phyloP scores from a whole-genome alignment of 1,140 invertebrate species.

The Trichomalopsis sarcophagae region DNA sequence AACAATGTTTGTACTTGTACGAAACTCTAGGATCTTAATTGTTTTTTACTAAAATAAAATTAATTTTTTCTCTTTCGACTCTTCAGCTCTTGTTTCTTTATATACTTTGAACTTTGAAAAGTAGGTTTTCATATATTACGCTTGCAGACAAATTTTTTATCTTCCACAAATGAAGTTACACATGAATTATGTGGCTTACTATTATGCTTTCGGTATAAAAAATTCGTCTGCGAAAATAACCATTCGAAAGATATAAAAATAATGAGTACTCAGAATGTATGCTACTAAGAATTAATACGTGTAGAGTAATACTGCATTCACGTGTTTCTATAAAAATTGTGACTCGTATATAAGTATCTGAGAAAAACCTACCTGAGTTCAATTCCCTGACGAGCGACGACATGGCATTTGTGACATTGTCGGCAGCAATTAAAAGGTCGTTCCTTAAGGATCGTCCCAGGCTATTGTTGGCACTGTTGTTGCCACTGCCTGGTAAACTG shows the following conservation, averaged over 20 bases:
- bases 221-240: background rate
- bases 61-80: too few species aligned
- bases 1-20: too few species aligned
- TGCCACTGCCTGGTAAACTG: conserved; percentile 72
- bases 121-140: background rate
- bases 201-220: background rate
- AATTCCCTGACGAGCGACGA: conserved; percentile 95
- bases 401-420: conserved; percentile 97
- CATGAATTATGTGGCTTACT: too few species aligned
- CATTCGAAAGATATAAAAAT: background rate
- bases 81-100: background rate
- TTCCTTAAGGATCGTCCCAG: conserved; percentile 84
- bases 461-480: conserved; percentile 73
- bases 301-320: conserved; percentile 37
- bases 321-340: conserved; percentile 29
- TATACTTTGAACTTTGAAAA: background rate
- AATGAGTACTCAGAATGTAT: background rate
- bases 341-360: background rate
- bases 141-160: too few species aligned
- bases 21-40: too few species aligned
- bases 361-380: conserved; percentile 85
- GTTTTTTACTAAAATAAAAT: too few species aligned
- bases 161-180: too few species aligned
- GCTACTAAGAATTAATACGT: background rate
- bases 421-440: conserved; percentile 92